Evolutionary conservation across 2,888 invertebrate species (phyloP).

Genomic region (Pomacea canaliculata): DNA sequence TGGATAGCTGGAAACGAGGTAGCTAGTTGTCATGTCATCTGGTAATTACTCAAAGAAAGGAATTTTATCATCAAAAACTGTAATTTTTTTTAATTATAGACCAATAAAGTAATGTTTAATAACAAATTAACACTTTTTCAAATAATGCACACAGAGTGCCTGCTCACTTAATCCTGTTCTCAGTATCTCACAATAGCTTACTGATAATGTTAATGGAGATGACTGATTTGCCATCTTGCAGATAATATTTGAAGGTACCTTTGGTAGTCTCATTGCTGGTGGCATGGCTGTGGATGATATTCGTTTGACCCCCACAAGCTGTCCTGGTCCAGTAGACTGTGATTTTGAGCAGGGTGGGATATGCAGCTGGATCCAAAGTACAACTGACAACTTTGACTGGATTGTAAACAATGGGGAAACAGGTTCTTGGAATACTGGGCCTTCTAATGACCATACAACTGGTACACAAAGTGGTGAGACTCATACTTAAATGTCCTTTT

Average conservation of each 20-base stretch:
- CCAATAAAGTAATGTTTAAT: no score
- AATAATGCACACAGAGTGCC: no score
- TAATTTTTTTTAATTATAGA: no score
- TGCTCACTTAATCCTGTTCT: no score
- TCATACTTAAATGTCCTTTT: no score
- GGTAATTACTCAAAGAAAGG: no score
- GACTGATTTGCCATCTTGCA: slow-evolving; percentile 5
- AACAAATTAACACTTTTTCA: no score
- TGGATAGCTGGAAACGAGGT: no score
- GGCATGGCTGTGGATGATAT: slow-evolving; percentile 53
- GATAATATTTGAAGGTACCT: slow-evolving; percentile 43
- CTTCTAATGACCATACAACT: slow-evolving; percentile 54
- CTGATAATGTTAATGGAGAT: no score
- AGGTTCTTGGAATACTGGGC: slow-evolving; percentile 47
- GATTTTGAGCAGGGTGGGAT: slow-evolving; percentile 45
- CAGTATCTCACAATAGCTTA: no score
- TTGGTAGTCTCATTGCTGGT: slow-evolving; percentile 38
- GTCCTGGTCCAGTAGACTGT: slow-evolving; percentile 36
- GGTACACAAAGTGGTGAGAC: slow-evolving; percentile 46
- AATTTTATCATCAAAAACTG: no score
- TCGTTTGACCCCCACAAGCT: slow-evolving; percentile 36
- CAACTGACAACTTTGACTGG: slow-evolving; percentile 62
- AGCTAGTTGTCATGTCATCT: no score
- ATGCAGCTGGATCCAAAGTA: slow-evolving; percentile 58
- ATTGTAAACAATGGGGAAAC: slow-evolving; percentile 56